Conservation (phyloP, 1,140 invertebrate species). For the Eubasilissa regina region DNA sequence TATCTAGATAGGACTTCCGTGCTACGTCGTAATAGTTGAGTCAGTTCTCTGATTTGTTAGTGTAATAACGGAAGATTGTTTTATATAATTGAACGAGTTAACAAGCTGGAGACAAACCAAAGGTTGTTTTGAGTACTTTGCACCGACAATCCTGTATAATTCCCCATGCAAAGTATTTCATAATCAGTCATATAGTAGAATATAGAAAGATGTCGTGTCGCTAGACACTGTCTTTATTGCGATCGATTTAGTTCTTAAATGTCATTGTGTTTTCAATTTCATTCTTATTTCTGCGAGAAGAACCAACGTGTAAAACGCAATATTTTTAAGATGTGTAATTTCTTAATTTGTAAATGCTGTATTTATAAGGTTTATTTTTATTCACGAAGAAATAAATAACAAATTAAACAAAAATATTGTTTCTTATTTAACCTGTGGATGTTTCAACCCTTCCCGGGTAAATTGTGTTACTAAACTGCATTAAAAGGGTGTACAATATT, state of each 20-base stretch:
- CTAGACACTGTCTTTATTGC: conserved; percentile 3
- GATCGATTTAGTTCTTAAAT: conserved; percentile 18
- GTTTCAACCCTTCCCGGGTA: too few species aligned
- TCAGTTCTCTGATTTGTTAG: not conserved
- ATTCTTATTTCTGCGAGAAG: conserved; percentile 1
- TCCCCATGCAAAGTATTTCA: conserved; percentile 57
- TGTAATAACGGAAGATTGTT: not conserved
- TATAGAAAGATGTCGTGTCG: conserved; percentile 8
- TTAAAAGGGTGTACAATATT: not conserved
- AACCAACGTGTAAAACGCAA: conserved; percentile 30
- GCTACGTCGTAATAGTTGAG: not conserved
- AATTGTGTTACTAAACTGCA: too few species aligned
- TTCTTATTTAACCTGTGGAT: too few species aligned
- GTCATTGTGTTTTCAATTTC: conserved; percentile 30
- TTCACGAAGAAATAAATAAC: conserved; percentile 37
- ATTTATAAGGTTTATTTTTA: conserved; percentile 25
- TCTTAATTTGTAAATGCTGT: conserved; percentile 16
- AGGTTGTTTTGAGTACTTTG: conserved; percentile 70
- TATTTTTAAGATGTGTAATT: conserved; percentile 16
- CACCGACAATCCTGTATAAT: conserved; percentile 58
- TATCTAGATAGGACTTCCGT: not conserved
- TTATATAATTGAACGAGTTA: conserved; percentile 44
- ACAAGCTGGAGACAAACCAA: conserved; percentile 73
- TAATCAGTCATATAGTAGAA: conserved; percentile 58
- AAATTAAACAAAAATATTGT: conserved; percentile 9